Base-by-base conservation (phyloP, 2,888 invertebrate species). In the Eurytoma adleriae region DNA sequence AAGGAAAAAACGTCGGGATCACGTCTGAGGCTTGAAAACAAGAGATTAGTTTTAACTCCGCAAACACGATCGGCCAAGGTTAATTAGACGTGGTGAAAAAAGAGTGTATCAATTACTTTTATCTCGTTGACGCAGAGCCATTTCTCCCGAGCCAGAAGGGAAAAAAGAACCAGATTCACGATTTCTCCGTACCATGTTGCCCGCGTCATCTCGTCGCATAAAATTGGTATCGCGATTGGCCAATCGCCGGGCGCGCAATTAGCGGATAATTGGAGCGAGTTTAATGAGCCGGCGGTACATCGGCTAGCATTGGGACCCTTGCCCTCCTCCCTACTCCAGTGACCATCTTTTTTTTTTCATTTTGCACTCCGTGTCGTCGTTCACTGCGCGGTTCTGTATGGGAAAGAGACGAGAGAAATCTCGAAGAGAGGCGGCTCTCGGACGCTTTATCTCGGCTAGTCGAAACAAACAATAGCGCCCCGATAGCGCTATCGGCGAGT, bases 391-490 rank as follows among this genome's bases (percentile, higher is more conserved):
- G 20, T 48, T 48, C 24, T 48, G 13, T 16, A 59, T 24, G 54
- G n/a, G 54, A 4, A 70, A 20, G 54, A 12, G 16, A 20, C 10
- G 24, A 20, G 66, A 66, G 40, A 54, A 27, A 52, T 61, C 7
- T 77, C 78, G 27, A 40, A 7, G 40, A 4, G 40, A 40, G 40
- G 40, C 40, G 40, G 20, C 24, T 40, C 70, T 72, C 71, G 79
- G 68, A 71, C 59, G 40, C 69, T 61, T 83, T 86, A 85, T 84
- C 81, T 78, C 70, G 56, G 57, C 61, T 81, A 83, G 84, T 82
- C 83, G 84, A 86, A 85, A 85, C 84, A 86, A 86, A 85, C 83
- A 85, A 84, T 85, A 69, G 83, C 73, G 81, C 69, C 62, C 50
- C 5, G 85, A 85, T 85, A 84, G 83, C 69, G 71, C 70, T 50